phyloP scores from a whole-genome alignment of 2,888 invertebrate species.

The Mystacides longicornis region DNA sequence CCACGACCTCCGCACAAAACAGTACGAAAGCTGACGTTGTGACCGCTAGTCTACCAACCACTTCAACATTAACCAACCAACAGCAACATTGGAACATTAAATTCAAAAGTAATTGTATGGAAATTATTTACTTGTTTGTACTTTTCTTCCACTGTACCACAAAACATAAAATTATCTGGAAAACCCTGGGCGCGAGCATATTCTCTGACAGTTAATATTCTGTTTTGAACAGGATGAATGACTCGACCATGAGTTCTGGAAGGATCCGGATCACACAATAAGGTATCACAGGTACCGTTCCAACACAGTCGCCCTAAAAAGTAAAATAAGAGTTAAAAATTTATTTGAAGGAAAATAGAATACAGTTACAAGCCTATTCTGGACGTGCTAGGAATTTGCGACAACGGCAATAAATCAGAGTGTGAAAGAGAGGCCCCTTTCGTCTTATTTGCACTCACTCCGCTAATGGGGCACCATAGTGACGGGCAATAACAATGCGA shows the following conservation, averaged over 20 bases:
- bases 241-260: slow-evolving; percentile 47
- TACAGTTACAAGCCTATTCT: too few relatives aligned
- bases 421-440: too few relatives aligned
- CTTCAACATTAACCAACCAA: not conserved
- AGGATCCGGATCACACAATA: slow-evolving; percentile 46
- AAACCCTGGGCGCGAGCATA: slow-evolving; percentile 53
- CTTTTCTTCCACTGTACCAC: slow-evolving; percentile 40
- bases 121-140: slow-evolving; percentile 32
- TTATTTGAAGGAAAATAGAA: too few relatives aligned
- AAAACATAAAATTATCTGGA: slow-evolving; percentile 45
- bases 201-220: slow-evolving; percentile 49
- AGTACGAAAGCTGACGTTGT: too few relatives aligned
- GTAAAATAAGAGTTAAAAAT: too few relatives aligned
- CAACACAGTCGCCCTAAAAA: slow-evolving; percentile 41
- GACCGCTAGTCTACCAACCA: too few relatives aligned
- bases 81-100: not conserved
- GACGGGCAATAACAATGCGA: too few relatives aligned
- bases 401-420: too few relatives aligned
- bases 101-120: not conserved
- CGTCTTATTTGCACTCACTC: too few relatives aligned
- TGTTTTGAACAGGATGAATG: slow-evolving; percentile 44
- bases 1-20: too few relatives aligned
- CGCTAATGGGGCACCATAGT: too few relatives aligned
- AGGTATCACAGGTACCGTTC: slow-evolving; percentile 49
- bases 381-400: too few relatives aligned